Evolutionary conservation across 2,797 vertebrate genomes (phyloP), one percentile per base, ranked within the genome.

Genomic region (Vultur gryphus): DNA sequence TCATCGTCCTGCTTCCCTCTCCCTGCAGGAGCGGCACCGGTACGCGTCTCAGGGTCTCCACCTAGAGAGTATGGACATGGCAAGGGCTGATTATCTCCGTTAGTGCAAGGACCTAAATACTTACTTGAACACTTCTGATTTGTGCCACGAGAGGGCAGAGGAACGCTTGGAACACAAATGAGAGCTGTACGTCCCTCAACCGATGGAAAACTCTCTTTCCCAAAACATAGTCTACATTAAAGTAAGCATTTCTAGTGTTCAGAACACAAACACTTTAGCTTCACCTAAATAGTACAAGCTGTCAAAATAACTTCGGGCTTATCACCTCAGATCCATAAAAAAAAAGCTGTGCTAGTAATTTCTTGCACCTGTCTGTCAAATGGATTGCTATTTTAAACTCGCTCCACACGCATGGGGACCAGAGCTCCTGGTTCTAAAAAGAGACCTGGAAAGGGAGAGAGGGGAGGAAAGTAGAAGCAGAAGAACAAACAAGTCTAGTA

Each of bases 381-480:
- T 2, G 12, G 43, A 15, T 48, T 0, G 0, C 28, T 64, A 0
- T 28, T 85, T 43, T 24, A 75, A 83, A 46, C 55, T 28, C 2
- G 0, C 6, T 48, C 11, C 13, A 1, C 2, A 0, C 19, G 14
- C 17, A 0, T 2, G 3, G 31, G 2, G 11, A 41, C 8, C 21
- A 10, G 29, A 13, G 20, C 39, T 79, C 33, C 55, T 29, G 59
- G 31, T 29, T 67, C 37, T 58, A 8, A 41, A 46, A 9, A 33
- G 16, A 61, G 62, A 44, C 24, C 28, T 67, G 64, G 39, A 37
- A 48, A 69, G 48, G 24, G 37, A 28, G 21, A 26, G 14, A 37
- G 11, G 15, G 37, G 31, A 48, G 71, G 31, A 35, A 49, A 62
- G 48, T 54, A 76, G 33, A 1, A 51, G 52, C 51, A 71, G 54